These are phyloP conservation scores for Zaprionus kolodkinae DNA, from an alignment of 1,140 invertebrate species.

Conservation along the genomic window DNA sequence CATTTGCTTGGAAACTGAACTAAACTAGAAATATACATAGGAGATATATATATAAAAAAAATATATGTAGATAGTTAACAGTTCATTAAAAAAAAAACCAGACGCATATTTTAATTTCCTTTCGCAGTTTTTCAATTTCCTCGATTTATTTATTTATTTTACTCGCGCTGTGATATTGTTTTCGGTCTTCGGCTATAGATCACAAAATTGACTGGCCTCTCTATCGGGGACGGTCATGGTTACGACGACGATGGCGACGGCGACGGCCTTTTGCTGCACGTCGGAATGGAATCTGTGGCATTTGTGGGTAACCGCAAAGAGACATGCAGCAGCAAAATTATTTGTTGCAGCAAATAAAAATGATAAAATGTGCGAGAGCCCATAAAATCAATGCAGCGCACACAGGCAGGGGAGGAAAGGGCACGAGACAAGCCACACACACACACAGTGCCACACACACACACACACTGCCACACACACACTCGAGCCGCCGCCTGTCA, in stretches of 20 bases:
- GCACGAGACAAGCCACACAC: conserved; percentile 49
- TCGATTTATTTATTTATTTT: not conserved
- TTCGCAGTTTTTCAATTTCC: conserved; percentile 4
- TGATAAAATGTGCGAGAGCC: conserved; percentile 63
- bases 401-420: conserved; percentile 5
- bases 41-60: too few relatives aligned
- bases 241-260: not conserved
- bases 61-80: too few relatives aligned
- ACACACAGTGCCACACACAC: conserved; percentile 43
- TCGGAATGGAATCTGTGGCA: conserved; percentile 40
- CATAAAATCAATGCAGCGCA: conserved; percentile 70
- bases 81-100: too few relatives aligned
- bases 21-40: too few relatives aligned
- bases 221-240: too few relatives aligned
- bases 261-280: not conserved
- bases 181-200: conserved; percentile 4
- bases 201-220: conserved; percentile 29
- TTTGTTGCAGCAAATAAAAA: conserved; percentile 49
- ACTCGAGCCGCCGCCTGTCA: conserved; percentile 51
- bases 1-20: too few relatives aligned
- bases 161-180: conserved; percentile 8
- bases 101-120: not conserved
- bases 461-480: conserved; percentile 39
- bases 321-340: conserved; percentile 61
- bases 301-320: conserved; percentile 62